Evolutionary conservation across 2,113 vertebrate species (phyloP).

Genomic region (Xenopus borealis): DNA sequence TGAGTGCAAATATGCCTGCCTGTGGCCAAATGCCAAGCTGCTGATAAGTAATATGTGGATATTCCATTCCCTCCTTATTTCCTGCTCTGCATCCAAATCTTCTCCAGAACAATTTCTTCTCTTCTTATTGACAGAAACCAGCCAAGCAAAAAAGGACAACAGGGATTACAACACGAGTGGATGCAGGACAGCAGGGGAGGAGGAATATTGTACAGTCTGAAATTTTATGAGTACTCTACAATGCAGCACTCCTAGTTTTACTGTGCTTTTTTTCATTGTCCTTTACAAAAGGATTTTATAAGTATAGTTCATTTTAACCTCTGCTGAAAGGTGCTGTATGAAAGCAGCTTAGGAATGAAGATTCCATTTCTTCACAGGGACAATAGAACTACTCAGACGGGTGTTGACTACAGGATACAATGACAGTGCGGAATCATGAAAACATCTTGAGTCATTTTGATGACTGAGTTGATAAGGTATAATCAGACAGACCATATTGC

Average conservation of each 20-base stretch:
- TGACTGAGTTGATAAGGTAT: slow-evolving; percentile 25
- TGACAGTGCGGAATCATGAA: neutral
- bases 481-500: slow-evolving; percentile 27
- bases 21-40: neutral
- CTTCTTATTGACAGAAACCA: slow-evolving; percentile 1
- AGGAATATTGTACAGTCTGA: neutral
- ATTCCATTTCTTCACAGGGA: neutral
- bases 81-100: neutral
- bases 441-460: neutral
- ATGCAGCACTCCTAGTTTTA: neutral
- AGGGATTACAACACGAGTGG: neutral
- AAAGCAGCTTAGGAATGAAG: slow-evolving; percentile 1
- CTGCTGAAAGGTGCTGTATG: neutral
- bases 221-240: neutral
- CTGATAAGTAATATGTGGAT: neutral
- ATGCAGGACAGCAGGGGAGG: slow-evolving; percentile 1
- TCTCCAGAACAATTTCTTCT: neutral
- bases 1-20: neutral
- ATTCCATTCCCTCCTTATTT: neutral
- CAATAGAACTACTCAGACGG: neutral
- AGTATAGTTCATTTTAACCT: slow-evolving; percentile 15
- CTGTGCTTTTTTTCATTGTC: neutral
- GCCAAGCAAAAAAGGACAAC: slow-evolving; percentile 1
- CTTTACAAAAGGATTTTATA: slow-evolving; percentile 10
- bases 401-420: neutral